A percentile compares a stretch with the other conserved stretches of the same genome.
Conservation (phyloP, 2,797 vertebrate genomes). For the Girardinus metallicus region DNA sequence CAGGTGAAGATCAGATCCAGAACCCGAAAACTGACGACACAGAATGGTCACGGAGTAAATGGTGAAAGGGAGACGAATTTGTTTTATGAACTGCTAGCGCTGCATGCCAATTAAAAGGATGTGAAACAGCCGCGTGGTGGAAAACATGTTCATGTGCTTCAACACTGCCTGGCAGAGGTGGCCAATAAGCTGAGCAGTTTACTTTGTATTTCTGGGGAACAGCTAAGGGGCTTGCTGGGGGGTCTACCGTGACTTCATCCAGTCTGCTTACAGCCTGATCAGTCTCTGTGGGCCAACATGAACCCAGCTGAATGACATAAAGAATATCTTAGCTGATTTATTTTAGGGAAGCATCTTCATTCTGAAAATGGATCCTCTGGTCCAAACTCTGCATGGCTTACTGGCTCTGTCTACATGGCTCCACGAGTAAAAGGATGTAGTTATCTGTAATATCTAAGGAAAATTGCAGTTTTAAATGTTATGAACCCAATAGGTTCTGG, state of each 20-base stretch:
- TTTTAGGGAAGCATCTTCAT: slow-evolving; percentile 17
- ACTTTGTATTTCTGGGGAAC: not conserved
- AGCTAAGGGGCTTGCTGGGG: not conserved
- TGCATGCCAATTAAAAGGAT: not conserved
- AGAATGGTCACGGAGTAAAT: not conserved
- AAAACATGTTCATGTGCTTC: not conserved
- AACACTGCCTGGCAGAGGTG: not conserved
- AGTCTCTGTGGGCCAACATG: not conserved
- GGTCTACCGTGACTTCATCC: not conserved
- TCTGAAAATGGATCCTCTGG: not conserved
- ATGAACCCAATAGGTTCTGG: not conserved
- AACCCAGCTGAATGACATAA: slow-evolving; percentile 2
- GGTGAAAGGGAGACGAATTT: not conserved
- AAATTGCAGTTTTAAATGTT: not conserved
- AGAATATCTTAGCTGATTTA: not conserved
- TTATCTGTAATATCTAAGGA: not conserved
- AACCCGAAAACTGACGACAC: not conserved
- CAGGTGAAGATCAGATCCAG: not conserved
- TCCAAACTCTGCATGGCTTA: not conserved
- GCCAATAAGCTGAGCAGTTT: not conserved
- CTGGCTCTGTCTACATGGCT: not conserved
- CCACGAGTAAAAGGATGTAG: not conserved
- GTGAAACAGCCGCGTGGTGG: not conserved
- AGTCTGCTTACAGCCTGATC: slow-evolving; percentile 1
- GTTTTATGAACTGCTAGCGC: not conserved